Conservation (phyloP, 1,140 invertebrate species). For the Zophobas morio region DNA sequence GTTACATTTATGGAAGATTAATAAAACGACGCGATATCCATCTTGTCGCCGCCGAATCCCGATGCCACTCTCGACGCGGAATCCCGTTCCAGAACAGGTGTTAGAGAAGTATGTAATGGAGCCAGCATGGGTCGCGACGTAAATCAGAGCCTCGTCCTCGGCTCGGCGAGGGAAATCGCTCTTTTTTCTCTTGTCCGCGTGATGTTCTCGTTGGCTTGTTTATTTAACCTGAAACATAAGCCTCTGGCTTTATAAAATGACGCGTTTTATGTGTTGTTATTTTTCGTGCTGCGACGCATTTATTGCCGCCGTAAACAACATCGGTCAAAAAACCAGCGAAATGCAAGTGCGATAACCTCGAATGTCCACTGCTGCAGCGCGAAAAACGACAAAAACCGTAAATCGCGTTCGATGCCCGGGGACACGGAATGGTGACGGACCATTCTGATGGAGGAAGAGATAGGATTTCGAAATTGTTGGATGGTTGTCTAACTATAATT, state of each 20-base stretch:
- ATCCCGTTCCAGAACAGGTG: slow-evolving; percentile 11
- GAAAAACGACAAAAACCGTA: background rate
- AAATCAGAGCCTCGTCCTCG: slow-evolving; percentile 20
- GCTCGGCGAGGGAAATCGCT: slow-evolving; percentile 3
- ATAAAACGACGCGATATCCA: slow-evolving; percentile 27
- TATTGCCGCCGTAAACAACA: slow-evolving; percentile 38
- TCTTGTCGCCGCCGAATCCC: slow-evolving; percentile 28
- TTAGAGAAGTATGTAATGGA: slow-evolving; percentile 26
- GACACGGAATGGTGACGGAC: background rate
- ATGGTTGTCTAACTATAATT: too few species aligned
- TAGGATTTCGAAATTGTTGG: too few species aligned
- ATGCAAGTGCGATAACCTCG: slow-evolving; percentile 40
- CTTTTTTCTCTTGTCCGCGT: slow-evolving; percentile 1
- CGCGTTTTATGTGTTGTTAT: slow-evolving; percentile 42
- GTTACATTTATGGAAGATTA: slow-evolving; percentile 41
- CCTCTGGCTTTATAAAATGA: slow-evolving; percentile 42
- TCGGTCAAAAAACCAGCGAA: slow-evolving; percentile 39
- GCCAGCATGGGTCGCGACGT: slow-evolving; percentile 26
- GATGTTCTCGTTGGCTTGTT: slow-evolving; percentile 16
- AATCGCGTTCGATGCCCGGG: background rate
- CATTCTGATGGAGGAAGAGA: too few species aligned
- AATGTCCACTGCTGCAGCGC: slow-evolving; percentile 1
- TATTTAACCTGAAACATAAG: slow-evolving; percentile 37
- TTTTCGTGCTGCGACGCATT: slow-evolving; percentile 39
- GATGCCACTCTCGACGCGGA: background rate